phyloP scores from a whole-genome alignment of 1,140 invertebrate species.

The Drosophila eugracilis region DNA sequence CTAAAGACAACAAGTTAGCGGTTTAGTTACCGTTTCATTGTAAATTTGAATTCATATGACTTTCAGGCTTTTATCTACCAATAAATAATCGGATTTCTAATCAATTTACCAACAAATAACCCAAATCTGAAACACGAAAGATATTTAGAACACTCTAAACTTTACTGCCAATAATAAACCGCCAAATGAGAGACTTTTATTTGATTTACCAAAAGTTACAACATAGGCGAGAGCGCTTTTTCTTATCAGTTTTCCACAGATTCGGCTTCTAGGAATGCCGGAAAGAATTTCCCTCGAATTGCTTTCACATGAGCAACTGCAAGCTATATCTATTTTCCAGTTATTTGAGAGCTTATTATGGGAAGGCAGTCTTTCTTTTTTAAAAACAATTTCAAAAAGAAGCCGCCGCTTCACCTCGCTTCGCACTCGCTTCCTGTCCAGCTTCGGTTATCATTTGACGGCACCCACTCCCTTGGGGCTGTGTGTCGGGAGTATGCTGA shows the following conservation, averaged over 20 bases:
- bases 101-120: background rate
- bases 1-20: background rate
- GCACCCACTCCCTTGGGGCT: constrained; percentile 21
- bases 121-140: background rate
- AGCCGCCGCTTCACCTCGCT: constrained; percentile 26
- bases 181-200: constrained; percentile 10
- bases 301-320: background rate
- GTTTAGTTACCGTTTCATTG: background rate
- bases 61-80: background rate
- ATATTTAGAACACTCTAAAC: too few relatives aligned
- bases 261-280: constrained; percentile 16
- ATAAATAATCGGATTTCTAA: background rate
- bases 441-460: constrained; percentile 50
- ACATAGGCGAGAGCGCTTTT: constrained; percentile 9
- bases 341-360: constrained; percentile 15
- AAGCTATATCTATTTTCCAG: constrained; percentile 9
- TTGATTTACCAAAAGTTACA: constrained; percentile 25
- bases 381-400: constrained; percentile 32
- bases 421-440: constrained; percentile 58
- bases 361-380: background rate
- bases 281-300: constrained; percentile 30
- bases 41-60: background rate
- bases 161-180: constrained; percentile 4
- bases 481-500: constrained; percentile 49
- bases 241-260: constrained; percentile 29